A percentile compares a stretch with the other conserved stretches of the same genome.
phyloP scores from a whole-genome alignment of 2,797 vertebrate genomes.

The Carduelis carduelis region DNA sequence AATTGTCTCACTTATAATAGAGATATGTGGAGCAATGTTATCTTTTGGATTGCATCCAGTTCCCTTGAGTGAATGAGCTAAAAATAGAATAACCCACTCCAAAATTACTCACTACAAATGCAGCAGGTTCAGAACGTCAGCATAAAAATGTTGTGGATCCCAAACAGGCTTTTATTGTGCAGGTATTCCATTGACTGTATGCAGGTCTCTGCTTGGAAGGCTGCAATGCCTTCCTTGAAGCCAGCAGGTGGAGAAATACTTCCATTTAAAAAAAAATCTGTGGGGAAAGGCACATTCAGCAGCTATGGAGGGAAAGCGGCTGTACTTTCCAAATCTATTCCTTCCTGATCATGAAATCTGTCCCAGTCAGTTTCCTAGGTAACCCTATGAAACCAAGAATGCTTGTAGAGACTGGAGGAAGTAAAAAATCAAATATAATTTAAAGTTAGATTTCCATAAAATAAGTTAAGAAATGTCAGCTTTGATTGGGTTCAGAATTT shows the following conservation, averaged over 20 bases:
- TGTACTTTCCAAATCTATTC: neutral
- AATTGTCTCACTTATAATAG: neutral
- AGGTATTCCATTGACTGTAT: neutral
- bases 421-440: neutral
- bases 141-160: neutral
- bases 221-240: neutral
- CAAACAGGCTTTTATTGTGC: neutral
- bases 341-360: neutral
- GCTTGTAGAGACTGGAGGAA: neutral
- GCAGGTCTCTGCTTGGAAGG: neutral
- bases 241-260: slow-evolving; percentile 60
- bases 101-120: neutral
- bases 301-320: neutral
- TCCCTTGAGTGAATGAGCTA: neutral
- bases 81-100: neutral
- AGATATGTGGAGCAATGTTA: neutral
- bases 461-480: neutral
- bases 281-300: neutral
- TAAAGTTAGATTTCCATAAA: neutral
- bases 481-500: neutral
- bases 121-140: neutral
- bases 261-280: neutral
- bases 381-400: slow-evolving; percentile 16
- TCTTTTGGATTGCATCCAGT: neutral
- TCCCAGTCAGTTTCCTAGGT: slow-evolving; percentile 46